Conservation (phyloP, 1,140 invertebrate species). For the Agrypnia vestita region DNA sequence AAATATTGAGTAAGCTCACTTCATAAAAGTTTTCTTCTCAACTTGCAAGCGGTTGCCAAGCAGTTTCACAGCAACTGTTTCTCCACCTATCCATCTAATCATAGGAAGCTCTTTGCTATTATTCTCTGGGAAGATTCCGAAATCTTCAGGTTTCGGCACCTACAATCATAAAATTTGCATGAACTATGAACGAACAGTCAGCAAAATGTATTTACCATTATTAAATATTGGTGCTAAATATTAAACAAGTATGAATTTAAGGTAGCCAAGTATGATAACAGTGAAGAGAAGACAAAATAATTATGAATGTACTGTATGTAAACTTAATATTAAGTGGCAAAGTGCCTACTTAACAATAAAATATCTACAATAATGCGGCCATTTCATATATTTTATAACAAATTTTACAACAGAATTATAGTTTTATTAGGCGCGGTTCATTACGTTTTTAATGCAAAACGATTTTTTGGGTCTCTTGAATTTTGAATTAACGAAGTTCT, state of each 20-base stretch:
- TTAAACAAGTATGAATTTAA: neutral
- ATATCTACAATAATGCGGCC: too few relatives aligned
- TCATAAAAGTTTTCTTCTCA: conserved; percentile 75
- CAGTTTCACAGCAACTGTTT: conserved; percentile 77
- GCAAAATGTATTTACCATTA: neutral
- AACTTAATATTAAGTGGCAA: too few relatives aligned
- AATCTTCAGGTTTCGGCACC: conserved; percentile 75
- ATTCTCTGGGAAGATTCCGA: conserved; percentile 73
- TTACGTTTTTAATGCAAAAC: too few relatives aligned
- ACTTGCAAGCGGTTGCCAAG: conserved; percentile 73
- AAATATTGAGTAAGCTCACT: conserved; percentile 57
- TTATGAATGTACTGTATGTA: too few relatives aligned
- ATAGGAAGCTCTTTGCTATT: conserved; percentile 66
- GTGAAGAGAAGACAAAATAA: too few relatives aligned
- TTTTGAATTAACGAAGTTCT: too few relatives aligned
- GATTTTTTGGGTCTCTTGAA: too few relatives aligned
- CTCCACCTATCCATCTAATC: conserved; percentile 78
- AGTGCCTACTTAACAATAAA: too few relatives aligned
- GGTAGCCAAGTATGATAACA: too few relatives aligned
- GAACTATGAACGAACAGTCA: neutral
- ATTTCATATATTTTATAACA: too few relatives aligned
- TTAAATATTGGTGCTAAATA: neutral
- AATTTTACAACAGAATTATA: too few relatives aligned
- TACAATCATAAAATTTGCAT: conserved; percentile 51
- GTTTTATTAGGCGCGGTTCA: too few relatives aligned